Evolutionary conservation across 2,888 invertebrate genomes (phyloP).

Genomic region (Calliphora vomitoria): DNA sequence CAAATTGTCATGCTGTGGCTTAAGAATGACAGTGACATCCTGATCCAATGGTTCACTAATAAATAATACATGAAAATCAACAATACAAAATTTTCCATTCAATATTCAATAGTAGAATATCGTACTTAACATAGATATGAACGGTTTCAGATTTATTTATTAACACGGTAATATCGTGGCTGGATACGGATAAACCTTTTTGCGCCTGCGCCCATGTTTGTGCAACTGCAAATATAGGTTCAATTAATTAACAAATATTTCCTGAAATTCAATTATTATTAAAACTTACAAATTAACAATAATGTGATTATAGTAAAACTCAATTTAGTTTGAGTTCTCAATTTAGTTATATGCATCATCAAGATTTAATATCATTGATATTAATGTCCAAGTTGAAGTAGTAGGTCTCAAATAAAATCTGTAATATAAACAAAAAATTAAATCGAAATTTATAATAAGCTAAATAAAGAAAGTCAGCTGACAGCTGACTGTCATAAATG

Average conservation of each 20-base stretch:
- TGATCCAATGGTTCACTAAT: conserved; percentile 77
- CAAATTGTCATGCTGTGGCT: conserved; percentile 88
- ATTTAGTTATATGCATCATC: conserved; percentile 49
- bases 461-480: not conserved
- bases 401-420: not conserved
- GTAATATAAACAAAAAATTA: conserved; percentile 6
- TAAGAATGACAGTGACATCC: conserved; percentile 85
- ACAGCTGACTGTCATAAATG: not conserved
- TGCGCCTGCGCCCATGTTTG: conserved; percentile 75
- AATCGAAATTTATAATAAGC: too few species aligned
- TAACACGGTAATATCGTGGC: conserved; percentile 87
- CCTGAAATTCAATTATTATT: not conserved
- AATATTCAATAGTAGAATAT: not conserved
- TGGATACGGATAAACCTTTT: conserved; percentile 85
- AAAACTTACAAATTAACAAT: conserved; percentile 59
- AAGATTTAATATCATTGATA: conserved; percentile 26
- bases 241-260: too few species aligned
- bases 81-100: not conserved
- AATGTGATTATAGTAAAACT: conserved; percentile 35
- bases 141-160: conserved; percentile 86
- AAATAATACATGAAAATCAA: not conserved
- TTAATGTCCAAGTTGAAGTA: conserved; percentile 10
- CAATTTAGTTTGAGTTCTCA: conserved; percentile 38
- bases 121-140: conserved; percentile 86
- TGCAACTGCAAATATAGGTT: conserved; percentile 23